Conservation (phyloP, 1,140 invertebrate genomes). For the Hestina assimilis region DNA sequence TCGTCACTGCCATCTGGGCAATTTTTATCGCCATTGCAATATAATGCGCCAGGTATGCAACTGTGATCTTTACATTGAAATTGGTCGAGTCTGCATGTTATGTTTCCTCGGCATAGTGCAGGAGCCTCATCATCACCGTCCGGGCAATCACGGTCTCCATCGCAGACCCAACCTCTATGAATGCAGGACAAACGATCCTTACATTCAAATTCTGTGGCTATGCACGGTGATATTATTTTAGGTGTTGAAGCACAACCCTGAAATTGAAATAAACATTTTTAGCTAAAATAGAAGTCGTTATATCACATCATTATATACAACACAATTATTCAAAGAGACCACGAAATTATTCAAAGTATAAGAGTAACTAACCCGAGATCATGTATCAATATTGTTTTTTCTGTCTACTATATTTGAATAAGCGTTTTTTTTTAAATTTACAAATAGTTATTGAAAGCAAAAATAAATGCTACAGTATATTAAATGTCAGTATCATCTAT, state of each 20-base stretch:
- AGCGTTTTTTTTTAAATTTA: no score
- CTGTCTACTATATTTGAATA: no score
- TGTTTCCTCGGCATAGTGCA: constrained; percentile 82
- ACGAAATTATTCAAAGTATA: no score
- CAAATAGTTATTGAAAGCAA: no score
- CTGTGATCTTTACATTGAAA: constrained; percentile 89
- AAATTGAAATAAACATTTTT: constrained; percentile 21
- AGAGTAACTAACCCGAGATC: no score
- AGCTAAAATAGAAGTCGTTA: neutral
- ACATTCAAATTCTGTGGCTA: constrained; percentile 89
- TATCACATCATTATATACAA: no score
- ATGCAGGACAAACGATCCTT: constrained; percentile 91
- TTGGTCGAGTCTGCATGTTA: constrained; percentile 89
- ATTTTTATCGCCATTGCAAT: constrained; percentile 90
- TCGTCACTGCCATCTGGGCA: constrained; percentile 92
- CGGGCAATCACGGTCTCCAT: constrained; percentile 90
- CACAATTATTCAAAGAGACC: no score
- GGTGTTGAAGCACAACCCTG: constrained; percentile 80
- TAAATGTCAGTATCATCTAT: no score
- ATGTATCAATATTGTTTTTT: no score
- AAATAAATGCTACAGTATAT: no score
- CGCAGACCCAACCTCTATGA: constrained; percentile 91
- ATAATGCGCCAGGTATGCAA: constrained; percentile 90
- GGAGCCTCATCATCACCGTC: constrained; percentile 89
- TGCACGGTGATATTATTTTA: constrained; percentile 79